Base-by-base conservation (phyloP, 64 coral and sea anemone genomes). In the Actinia equina region DNA sequence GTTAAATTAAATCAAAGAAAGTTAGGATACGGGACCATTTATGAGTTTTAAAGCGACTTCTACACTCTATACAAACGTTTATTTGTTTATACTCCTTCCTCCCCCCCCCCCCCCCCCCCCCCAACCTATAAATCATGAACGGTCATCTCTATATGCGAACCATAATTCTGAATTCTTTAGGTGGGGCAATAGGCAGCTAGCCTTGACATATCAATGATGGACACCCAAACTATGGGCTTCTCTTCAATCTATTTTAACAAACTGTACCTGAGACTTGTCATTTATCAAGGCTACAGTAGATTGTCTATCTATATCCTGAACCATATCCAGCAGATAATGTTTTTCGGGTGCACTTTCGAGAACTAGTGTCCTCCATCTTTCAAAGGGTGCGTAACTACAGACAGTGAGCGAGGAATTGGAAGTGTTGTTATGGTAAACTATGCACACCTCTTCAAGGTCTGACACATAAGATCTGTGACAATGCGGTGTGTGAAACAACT, bases 281-380 rank as follows among this genome's bases (percentile, higher is more conserved):
- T 80, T 82, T 37, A 92, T 58, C 17, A 92, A 77, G 12, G 80
- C 13, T 44, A 87, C 79, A 17, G 79, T 56, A 82, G 58, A 59
- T 61, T 81, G 63, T 76, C 90, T 92, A 87, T 87, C 71, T 41
- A 92, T 71, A 54, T 92, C 85, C 45, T 79, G 86, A 15, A 78
- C 77, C 4, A 92, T 44, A 14, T 74, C 85, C 67, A 87, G 76
- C 4, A 91, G 9, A 51, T 57, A 27, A 25, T 79, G 26, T 25
- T 49, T 7, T 25, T 49, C 77, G 17, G 84, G 43, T 16, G 55
- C 27, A 19, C 44, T 43, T 58, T 71, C 43, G 3, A 91, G 17
- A 45, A 56, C 37, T 15, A 77, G 27, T 17, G 64, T 25, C 12
- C 55, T 84, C 89, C 89, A 91, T 64, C 79, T 77, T 7, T 80